phyloP scores from a whole-genome alignment of 1,140 invertebrate species.

The Microplitis mediator region DNA sequence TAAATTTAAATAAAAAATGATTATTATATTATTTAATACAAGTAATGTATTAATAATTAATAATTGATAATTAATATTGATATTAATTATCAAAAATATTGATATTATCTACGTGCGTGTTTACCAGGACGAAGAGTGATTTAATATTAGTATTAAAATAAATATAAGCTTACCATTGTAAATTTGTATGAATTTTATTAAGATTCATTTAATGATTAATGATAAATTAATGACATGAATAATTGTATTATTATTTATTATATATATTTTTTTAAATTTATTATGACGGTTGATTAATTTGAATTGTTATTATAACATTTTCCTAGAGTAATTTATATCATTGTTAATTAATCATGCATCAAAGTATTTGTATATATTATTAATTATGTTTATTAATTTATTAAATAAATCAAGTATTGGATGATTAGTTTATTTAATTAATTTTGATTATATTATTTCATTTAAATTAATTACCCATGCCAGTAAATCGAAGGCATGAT shows the following conservation, averaged over 20 bases:
- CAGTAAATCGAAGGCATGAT: constrained; percentile 31
- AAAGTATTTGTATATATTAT: no score
- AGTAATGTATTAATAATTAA: not conserved
- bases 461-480: constrained; percentile 1
- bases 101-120: no score
- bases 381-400: not conserved
- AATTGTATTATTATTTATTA: not conserved
- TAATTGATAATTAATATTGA: no score
- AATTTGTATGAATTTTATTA: no score
- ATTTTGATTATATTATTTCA: not conserved
- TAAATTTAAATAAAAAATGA: constrained; percentile 32
- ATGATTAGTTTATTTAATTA: not conserved
- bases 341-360: no score
- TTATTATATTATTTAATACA: constrained; percentile 14
- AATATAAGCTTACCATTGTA: no score
- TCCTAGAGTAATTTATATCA: no score
- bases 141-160: no score
- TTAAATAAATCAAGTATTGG: not conserved
- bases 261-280: not conserved
- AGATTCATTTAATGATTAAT: no score
- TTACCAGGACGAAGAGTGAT: no score
- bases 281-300: not conserved
- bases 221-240: no score
- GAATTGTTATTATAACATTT: no score
- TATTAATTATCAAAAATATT: not conserved